Base-by-base conservation (phyloP, 2,888 invertebrate genomes). In the Amaurobius ferox region DNA sequence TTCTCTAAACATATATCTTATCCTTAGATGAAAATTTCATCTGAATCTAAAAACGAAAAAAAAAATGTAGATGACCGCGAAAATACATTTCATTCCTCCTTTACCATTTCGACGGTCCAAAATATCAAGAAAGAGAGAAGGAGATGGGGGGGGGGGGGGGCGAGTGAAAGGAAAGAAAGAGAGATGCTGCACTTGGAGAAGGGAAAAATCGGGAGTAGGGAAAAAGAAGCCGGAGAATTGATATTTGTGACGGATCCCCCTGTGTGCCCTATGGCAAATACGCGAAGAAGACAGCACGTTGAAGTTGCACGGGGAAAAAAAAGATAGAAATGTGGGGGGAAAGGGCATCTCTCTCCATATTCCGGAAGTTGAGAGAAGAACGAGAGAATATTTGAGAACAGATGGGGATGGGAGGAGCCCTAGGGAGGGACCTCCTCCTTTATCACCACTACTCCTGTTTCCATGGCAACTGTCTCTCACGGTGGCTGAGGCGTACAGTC, bases 401-500 rank as follows among this genome's bases (percentile, higher is more conserved):
- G 74, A 76, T 74, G 81, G 64, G 62, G 44, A 28, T 77, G 83
- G 83, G 61, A 76, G 77, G 61, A 71, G 77, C 67, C 76, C 32
- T 39, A 32, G 85, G 85, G 71, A 72, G 78, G 67, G 26, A 39
- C 85, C 85, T 86, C 85, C 85, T 72, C 48, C 66, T 85, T 85
- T 85, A 85, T 85, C 83, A 77, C 83, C 85, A 67, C 85, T 79
- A 86, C 85, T 86, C 78, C 68, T 19, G 85, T 86, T 68, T n/a
- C 79, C 79, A 86, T 86, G 73, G 85, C 39, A 79, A 86, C 85
- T 79, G 85, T 86, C 85, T 79, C 85, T 86, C 85, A 86, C 66
- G 61, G 78, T 79, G 32, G 73, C 85, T 55, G 44, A 70, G 68
- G 68, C 67, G n/a, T n/a, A n/a, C n/a, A n/a, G n/a, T n/a, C n/a